Evolutionary conservation across 2,113 vertebrate genomes (phyloP), one percentile per base, ranked within the genome.

Genomic region (Symphodus melops): DNA sequence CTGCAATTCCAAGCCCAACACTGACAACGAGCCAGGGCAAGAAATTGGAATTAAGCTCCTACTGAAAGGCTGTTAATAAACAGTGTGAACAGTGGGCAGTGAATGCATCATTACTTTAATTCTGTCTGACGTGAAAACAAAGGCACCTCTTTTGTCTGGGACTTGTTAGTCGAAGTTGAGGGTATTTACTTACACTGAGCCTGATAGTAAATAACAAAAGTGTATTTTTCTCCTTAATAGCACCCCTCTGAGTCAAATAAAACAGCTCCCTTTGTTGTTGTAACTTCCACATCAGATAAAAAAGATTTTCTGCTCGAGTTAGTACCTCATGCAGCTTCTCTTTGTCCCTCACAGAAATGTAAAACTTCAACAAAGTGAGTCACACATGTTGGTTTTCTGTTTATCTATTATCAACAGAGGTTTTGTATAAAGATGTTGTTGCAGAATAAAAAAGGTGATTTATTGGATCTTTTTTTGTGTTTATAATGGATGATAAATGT

Each of bases 61-160:
- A 53, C 62, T 64, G 70, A 66, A 76, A 66, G 56, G 60, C 52
- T 63, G 70, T 68, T 83, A 72, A 74, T 80, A 74, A 76, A 79
- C 46, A 66, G 61, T 48, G 42, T 3, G 10, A 80, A 60, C 71
- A 64, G 60, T 16, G n/a, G 8, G 64, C 73, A 77, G 67, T 37
- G 21, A 23, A 12, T 41, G 61, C 77, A 46, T 74, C 46, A 19
- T 66, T 83, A 71, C 12, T 56, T 74, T 48, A 48, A 17, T 14
- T 48, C 46, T 48, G 14, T 17, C 16, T 48, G 46, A 48, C 46
- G 16, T 48, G 7, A 48, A 48, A 48, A 48, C 16, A 48, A 16
- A 48, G 17, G 6, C 46, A 48, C 46, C 46, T 63, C 68, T 52
- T 71, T 60, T 70, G 17, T 68, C 46, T 2, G 2, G 4, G 2